Conservation (phyloP, 2,888 invertebrate genomes). For the Labia minor region DNA sequence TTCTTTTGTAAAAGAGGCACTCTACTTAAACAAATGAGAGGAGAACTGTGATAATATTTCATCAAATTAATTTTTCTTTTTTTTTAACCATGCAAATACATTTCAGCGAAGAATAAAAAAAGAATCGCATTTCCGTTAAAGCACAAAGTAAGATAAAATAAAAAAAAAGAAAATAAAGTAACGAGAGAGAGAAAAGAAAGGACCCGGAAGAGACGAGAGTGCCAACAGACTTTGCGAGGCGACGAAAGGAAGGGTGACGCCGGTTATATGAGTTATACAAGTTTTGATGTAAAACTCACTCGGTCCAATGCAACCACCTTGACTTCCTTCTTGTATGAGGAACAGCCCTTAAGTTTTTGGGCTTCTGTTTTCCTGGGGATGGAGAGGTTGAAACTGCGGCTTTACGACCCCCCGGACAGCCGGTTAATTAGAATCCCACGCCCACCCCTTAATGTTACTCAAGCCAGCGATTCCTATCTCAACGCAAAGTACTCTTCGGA, state of each 20-base stretch:
- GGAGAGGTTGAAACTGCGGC: background rate
- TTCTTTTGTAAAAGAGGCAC: background rate
- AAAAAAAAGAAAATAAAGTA: too few species aligned
- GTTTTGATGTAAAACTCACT: constrained; percentile 13
- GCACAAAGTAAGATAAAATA: constrained; percentile 4
- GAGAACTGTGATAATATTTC: constrained; percentile 3
- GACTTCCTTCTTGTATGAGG: background rate
- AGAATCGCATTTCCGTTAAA: background rate
- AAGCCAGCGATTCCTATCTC: background rate
- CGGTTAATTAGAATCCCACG: background rate
- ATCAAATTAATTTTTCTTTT: background rate
- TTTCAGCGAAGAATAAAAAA: background rate
- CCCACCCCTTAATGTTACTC: background rate
- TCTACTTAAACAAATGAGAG: constrained; percentile 4
- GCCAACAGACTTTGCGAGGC: background rate
- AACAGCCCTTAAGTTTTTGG: too few species aligned
- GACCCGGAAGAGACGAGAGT: constrained; percentile 13
- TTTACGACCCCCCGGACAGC: background rate
- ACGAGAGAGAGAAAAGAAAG: background rate
- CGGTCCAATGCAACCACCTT: background rate
- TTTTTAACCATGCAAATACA: background rate
- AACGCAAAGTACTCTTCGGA: too few species aligned
- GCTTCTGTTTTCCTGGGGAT: background rate
- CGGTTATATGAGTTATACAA: constrained; percentile 2
- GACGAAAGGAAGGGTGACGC: background rate